Conservation (phyloP, 2,888 invertebrate species). For the Nephrotoma flavescens region DNA sequence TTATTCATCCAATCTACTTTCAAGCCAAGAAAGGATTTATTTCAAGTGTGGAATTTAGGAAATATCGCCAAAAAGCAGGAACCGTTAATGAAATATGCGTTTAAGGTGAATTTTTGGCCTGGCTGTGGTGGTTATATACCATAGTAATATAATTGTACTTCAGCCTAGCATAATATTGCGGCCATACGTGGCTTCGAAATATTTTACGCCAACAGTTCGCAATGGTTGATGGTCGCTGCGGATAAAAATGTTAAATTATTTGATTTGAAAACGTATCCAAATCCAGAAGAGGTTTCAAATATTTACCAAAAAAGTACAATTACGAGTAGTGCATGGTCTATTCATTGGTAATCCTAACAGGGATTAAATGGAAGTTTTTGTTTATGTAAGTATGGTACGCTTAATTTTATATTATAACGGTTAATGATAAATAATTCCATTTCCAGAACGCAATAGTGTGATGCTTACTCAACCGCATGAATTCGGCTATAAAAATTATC, state of each 20-base stretch:
- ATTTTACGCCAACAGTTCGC: slow-evolving; percentile 16
- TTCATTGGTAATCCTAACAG: slow-evolving; percentile 20
- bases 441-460: background rate
- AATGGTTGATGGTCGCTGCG: slow-evolving; percentile 22
- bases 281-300: slow-evolving; percentile 16
- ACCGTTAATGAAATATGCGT: slow-evolving; percentile 37
- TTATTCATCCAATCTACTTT: background rate
- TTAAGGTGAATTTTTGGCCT: slow-evolving; percentile 43
- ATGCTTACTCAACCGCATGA: slow-evolving; percentile 7
- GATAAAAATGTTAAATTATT: slow-evolving; percentile 9
- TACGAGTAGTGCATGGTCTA: slow-evolving; percentile 21
- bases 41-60: slow-evolving; percentile 41
- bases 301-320: slow-evolving; percentile 17
- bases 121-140: slow-evolving; percentile 45
- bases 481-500: slow-evolving; percentile 1
- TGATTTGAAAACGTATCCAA: background rate
- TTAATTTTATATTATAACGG: background rate
- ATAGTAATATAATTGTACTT: background rate
- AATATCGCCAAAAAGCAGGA: background rate
- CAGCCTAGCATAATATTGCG: slow-evolving; percentile 5
- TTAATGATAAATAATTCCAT: background rate
- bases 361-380: slow-evolving; percentile 17
- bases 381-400: slow-evolving; percentile 15
- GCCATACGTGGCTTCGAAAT: background rate
- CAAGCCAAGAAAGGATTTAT: slow-evolving; percentile 27